Evolutionary conservation across 2,113 vertebrate species (phyloP), one percentile per base, ranked within the genome.

Genomic region (Oxygymnocypris stewartii): DNA sequence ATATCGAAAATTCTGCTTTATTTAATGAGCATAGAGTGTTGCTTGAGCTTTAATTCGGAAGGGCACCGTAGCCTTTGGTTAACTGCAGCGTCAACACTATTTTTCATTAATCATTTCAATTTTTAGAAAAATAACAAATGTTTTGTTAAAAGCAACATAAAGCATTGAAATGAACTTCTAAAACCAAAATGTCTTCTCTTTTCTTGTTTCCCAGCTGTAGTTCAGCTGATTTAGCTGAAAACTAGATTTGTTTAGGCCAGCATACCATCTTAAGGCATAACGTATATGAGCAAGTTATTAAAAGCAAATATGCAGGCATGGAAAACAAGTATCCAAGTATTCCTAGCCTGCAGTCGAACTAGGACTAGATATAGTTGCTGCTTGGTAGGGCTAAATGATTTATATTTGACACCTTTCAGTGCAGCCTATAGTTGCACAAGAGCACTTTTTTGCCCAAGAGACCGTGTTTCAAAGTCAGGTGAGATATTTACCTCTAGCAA

Each of bases 351-450:
- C 6, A 51, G 2, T 3, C 16, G 6, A 82, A 49, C 25, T 35
- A 51, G 25, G 18, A 35, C 35, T 25, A 80, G 51, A 16, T 42
- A 37, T 37, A 37, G 37, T 37, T 37, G 28, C 4, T 71, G 42
- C 31, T 82, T 49, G 44, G 13, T 47, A 16, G 59, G 79, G 37
- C 59, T 81, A 6, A 65, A 81, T 28, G 37, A 81, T 12, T 81
- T 81, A 20, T 42, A 42, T 44, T 14, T 79, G 0, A 79, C 54
- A 40, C 12, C 57, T 67, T 54, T 31, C 28, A 31, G 18, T n/a
- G 69, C 35, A 42, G 31, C 81, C 9, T 88, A 92, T 59, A 85
- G 91, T 37, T n/a, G 57, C 59, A 78, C 90, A 49, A 65, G 85
- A 23, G 0, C 4, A 74, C 44, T 87, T 23, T 80, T 87, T 44